Evolutionary conservation across 2,888 invertebrate genomes (phyloP), one percentile per base, ranked within the genome.

Genomic region (Brachyptera risi): DNA sequence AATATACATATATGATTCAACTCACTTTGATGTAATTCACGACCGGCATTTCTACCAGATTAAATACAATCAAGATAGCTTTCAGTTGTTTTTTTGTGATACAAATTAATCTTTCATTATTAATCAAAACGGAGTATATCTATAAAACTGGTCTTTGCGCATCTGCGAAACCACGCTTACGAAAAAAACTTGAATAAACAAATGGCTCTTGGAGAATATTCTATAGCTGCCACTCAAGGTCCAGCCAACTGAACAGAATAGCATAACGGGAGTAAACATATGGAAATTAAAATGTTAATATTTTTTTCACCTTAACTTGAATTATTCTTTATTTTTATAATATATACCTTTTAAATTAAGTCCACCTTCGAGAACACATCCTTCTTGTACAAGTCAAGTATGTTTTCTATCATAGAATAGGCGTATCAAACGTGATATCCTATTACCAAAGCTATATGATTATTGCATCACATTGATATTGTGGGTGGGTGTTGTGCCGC

Each of bases 381-480:
- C 54, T 35, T 19, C 54, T 37, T 54, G 54, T 54, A 35, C 35
- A 54, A 37, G 35, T 37, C 19, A 35, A 54, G 35, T 54, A 54
- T 37, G 21, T 21, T 47, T 47, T 47, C 24, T 19, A 19, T 24
- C 54, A 19, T 35, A 4, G 17, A 21, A 17, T 11, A 13, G 54
- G 13, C 5, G 37, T n/a, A 1, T 11, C 23, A 19, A 54, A 54
- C 54, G 54, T 54, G 54, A 54, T 54, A 37, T 21, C 54, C 17
- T 11, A 54, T 54, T 54, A 54, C 54, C 23, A 11, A 27, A 24
- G 26, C n/a, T 31, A 42, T 61, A 50, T 61, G 61, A 61, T 61
- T 57, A 61, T 24, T 7, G 38, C 50, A 57, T 61, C 61, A 61
- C 24, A 37, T 57, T 27, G 47, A 21, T 42, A 24, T 21, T 49